A percentile compares a stretch with the other conserved stretches of the same genome.
Evolutionary conservation across 2,888 invertebrate species (phyloP).

Genomic region (Melitaea athalia): DNA sequence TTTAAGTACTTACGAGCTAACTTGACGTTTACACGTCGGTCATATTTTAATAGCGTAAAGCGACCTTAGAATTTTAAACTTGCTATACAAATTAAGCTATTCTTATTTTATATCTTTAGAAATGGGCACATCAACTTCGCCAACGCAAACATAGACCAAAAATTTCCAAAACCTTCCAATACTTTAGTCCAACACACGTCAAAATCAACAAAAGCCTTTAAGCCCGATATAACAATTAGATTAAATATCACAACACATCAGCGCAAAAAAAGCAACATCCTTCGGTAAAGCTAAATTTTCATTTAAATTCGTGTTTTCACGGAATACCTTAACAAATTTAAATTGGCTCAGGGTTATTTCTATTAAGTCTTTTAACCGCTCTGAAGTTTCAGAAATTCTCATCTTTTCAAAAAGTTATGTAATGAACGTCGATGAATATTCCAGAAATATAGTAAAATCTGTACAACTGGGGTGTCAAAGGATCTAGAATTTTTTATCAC

Average conservation of each 20-base stretch:
- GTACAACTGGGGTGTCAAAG: too few species aligned
- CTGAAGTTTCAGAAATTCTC: too few species aligned
- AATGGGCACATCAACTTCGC: constrained; percentile 5
- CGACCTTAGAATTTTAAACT: constrained; percentile 21
- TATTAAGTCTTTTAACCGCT: too few species aligned
- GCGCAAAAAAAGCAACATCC: constrained; percentile 72
- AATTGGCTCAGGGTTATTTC: neutral
- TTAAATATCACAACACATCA: constrained; percentile 73
- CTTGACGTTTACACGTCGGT: constrained; percentile 19
- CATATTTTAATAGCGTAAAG: constrained; percentile 19
- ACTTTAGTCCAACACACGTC: constrained; percentile 34
- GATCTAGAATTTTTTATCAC: too few species aligned
- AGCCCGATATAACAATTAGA: constrained; percentile 51
- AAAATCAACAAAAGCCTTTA: constrained; percentile 68
- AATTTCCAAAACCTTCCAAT: constrained; percentile 20
- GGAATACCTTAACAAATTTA: neutral
- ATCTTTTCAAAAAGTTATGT: too few species aligned
- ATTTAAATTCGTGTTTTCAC: constrained; percentile 13
- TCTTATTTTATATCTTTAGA: neutral
- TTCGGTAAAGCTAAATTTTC: constrained; percentile 43
- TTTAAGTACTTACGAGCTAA: constrained; percentile 31
- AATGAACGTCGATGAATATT: too few species aligned
- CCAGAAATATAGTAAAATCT: too few species aligned
- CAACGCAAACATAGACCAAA: constrained; percentile 10
- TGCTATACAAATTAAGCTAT: constrained; percentile 27